Percentiles rank a stretch among this genome's conserved stretches.
These are phyloP conservation scores for Macrosiphum euphorbiae DNA, from an alignment of 2,888 invertebrate species.

Conservation along the genomic window DNA sequence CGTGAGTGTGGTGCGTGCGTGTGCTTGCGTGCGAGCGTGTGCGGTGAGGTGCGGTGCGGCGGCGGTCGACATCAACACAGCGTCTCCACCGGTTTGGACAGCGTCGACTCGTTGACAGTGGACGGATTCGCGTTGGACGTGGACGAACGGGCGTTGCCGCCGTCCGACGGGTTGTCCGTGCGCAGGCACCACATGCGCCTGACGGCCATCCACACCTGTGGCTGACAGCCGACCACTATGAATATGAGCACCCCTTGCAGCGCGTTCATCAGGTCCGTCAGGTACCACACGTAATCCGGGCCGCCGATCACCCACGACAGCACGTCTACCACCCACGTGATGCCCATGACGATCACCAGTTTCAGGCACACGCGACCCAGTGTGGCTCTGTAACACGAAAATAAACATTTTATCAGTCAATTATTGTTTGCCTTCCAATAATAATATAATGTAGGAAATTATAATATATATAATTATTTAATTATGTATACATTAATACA, in stretches of 20 bases:
- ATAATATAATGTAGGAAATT: background rate
- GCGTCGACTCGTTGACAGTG: conserved; percentile 74
- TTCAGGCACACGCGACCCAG: conserved; percentile 88
- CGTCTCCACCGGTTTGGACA: conserved; percentile 68
- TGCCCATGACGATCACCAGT: conserved; percentile 85
- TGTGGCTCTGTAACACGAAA: conserved; percentile 77
- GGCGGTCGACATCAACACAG: conserved; percentile 66
- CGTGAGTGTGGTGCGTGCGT: background rate
- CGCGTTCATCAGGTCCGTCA: conserved; percentile 87
- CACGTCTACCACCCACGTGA: conserved; percentile 84
- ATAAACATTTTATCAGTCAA: conserved; percentile 1
- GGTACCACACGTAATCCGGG: conserved; percentile 84
- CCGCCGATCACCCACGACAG: conserved; percentile 88
- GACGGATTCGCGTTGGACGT: conserved; percentile 87
- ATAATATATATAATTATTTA: too few relatives aligned
- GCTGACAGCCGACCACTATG: conserved; percentile 89
- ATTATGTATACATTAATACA: too few relatives aligned
- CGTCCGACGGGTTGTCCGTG: conserved; percentile 73
- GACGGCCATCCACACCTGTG: conserved; percentile 81
- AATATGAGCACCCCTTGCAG: conserved; percentile 91
- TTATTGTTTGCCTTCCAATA: too few relatives aligned
- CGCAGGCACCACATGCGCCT: conserved; percentile 79
- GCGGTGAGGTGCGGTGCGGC: background rate
- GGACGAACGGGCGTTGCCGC: conserved; percentile 75
- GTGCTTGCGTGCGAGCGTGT: background rate